Evolutionary conservation across 2,113 vertebrate genomes (phyloP), one percentile per base, ranked within the genome.

Genomic region (Euleptes europaea): DNA sequence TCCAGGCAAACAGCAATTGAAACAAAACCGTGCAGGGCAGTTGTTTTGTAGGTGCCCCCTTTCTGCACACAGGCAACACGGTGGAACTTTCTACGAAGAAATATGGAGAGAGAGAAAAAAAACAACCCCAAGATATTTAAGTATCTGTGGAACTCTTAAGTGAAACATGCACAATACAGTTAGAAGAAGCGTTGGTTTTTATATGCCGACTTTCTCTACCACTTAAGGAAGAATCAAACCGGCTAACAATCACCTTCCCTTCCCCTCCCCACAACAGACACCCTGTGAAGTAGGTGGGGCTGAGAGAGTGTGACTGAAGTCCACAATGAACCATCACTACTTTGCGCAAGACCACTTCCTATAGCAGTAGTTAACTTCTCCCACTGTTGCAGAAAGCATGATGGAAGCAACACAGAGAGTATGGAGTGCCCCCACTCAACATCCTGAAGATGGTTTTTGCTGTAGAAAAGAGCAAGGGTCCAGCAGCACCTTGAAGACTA

Each of bases 1-100:
- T 35, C 97, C 97, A 0, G 99, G 98, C 92, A 97, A 94, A 49
- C 90, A 95, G 83, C 98, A 99, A 97, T 98, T 98, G 69, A 95
- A 93, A 90, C 98, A 99, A 89, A 97, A 96, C 23, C 95, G 97
- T 11, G 92, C 93, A 0, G 97, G 97, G 94, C 99, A 99, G 11
- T 63, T 85, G 23, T 87, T 94, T 66, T 91, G 86, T 1, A 94
- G 28, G 83, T 99, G 98, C 82, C 96, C 97, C 73, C 90, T 95
- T 17, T 86, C 91, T 0, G 97, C 97, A 92, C 99, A 99, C 28
- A 99, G 94, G 78, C 95, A 96, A 92, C 99, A 99, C 11, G 96
- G 83, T 0, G 91, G 91, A 63, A 93, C 47, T 95, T 98, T 99
- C 98, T 99, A 1, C 1, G n/a, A 9, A 86, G 28, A 86, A 83